Conservation (phyloP, 2,888 invertebrate species). For the Lochmaea capreae region DNA sequence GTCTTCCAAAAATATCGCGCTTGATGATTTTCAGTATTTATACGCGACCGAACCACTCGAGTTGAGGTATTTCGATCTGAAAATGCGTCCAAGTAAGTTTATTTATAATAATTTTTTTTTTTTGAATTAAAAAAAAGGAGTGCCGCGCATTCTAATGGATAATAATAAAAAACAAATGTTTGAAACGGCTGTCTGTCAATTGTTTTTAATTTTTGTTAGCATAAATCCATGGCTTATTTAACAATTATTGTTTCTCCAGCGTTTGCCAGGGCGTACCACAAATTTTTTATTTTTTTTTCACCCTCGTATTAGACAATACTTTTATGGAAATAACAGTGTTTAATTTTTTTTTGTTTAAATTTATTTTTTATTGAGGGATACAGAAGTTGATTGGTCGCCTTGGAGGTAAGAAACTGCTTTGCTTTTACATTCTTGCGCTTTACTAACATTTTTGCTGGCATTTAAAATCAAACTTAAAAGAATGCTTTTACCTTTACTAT, state of each 20-base stretch:
- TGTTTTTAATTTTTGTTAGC: conserved; percentile 41
- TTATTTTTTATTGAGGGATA: conserved; percentile 52
- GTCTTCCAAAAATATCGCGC: conserved; percentile 42
- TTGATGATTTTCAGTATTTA: conserved; percentile 41
- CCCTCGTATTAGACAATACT: conserved; percentile 37
- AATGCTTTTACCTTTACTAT: too few relatives aligned
- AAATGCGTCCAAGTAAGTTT: conserved; percentile 42
- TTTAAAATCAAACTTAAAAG: too few relatives aligned
- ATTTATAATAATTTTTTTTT: conserved; percentile 24
- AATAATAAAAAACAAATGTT: conserved; percentile 24
- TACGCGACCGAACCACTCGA: conserved; percentile 37
- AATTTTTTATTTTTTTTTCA: conserved; percentile 66
- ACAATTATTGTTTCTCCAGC: conserved; percentile 70
- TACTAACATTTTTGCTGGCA: neutral
- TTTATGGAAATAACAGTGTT: conserved; percentile 19
- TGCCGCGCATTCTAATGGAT: conserved; percentile 13
- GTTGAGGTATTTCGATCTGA: conserved; percentile 36
- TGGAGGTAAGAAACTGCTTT: conserved; percentile 57
- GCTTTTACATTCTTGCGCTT: conserved; percentile 26
- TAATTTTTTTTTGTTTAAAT: neutral
- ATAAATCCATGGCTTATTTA: conserved; percentile 55
- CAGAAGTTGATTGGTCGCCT: conserved; percentile 55
- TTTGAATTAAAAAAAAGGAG: conserved; percentile 19
- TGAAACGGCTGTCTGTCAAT: conserved; percentile 28
- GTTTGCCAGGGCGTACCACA: conserved; percentile 73